Evolutionary conservation across 2,797 vertebrate genomes (phyloP), one percentile per base, ranked within the genome.

Genomic region (Siniperca undulata): DNA sequence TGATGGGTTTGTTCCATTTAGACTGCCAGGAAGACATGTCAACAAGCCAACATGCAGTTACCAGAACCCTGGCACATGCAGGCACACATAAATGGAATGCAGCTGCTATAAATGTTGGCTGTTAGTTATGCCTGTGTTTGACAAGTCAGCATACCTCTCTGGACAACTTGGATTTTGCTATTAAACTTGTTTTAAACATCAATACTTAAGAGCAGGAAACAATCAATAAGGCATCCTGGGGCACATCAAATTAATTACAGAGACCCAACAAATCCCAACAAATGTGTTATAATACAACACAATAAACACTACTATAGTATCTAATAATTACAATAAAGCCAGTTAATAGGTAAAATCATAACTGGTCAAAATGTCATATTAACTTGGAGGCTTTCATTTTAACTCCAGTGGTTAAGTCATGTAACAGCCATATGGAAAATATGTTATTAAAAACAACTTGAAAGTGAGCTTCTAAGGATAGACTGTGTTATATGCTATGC

Each of bases 11-110:
- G 19, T 69, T 72, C 3, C 27, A 44, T 60, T 53, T 67, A 67
- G 64, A 74, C 60, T 77, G 24, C 82, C 72, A 76, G 75, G 62
- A 82, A 72, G 55, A 16, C 59, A 24, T 12, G 38, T n/a, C 34
- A 52, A n/a, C 14, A 7, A 73, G 72, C 40, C 73, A 70, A 16
- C 58, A 13, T 30, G 52, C 65, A 14, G 5, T 13, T 68, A 62
- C 62, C 74, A 80, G 44, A 84, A 24, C 22, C 17, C 10, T 40
- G 16, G 58, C n/a, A 53, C n/a, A 30, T 30, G 30, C 30, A 38
- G 19, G 5, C 71, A 65, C 36, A 55, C 34, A 22, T 2, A 8
- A 36, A 73, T 30, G 59, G 3, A 74, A 46, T n/a, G 12, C 67
- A 75, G 66, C 59, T 1, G n/a, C 52, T 65, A 17, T 10, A 64